phyloP scores from a whole-genome alignment of 2,113 vertebrate genomes.

The Menura novaehollandiae region DNA sequence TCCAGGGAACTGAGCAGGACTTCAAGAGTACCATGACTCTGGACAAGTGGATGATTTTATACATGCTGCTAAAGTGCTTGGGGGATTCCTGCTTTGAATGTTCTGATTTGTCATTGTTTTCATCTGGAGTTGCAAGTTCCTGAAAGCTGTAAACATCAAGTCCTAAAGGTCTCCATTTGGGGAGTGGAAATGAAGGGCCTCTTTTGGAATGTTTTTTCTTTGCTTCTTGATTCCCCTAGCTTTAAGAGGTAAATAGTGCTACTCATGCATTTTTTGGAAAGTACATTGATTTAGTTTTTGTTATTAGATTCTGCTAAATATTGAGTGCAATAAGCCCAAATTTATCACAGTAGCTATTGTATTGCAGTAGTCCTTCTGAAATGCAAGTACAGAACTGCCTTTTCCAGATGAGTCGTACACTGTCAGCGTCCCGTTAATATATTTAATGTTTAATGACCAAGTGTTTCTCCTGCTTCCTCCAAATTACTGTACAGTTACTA shows the following conservation, averaged over 20 bases:
- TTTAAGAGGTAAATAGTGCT: constrained; percentile 23
- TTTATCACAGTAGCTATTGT: constrained; percentile 32
- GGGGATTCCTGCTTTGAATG: not conserved
- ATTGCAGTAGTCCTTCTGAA: constrained; percentile 9
- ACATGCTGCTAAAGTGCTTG: not conserved
- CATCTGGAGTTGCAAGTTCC: not conserved
- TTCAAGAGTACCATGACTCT: not conserved
- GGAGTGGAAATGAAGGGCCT: constrained; percentile 5
- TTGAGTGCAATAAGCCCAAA: not conserved
- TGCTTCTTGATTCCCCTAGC: not conserved
- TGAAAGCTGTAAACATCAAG: not conserved
- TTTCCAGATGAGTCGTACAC: constrained; percentile 8
- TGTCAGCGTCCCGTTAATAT: constrained; percentile 36
- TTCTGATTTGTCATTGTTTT: constrained; percentile 13
- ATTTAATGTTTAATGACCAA: constrained; percentile 43
- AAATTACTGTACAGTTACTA: constrained; percentile 52
- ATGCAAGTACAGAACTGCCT: constrained; percentile 4
- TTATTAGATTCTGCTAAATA: constrained; percentile 18
- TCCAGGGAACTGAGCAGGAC: not conserved
- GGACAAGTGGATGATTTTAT: not conserved
- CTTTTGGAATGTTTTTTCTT: constrained; percentile 35
- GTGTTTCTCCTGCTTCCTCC: constrained; percentile 39
- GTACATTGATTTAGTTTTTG: not conserved
- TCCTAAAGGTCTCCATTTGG: not conserved
- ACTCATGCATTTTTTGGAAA: not conserved